A percentile compares a stretch with the other conserved stretches of the same genome.
These are phyloP conservation scores for Masnerella sp. DNA, from an alignment of 2,888 invertebrate species.

Conservation along the genomic window DNA sequence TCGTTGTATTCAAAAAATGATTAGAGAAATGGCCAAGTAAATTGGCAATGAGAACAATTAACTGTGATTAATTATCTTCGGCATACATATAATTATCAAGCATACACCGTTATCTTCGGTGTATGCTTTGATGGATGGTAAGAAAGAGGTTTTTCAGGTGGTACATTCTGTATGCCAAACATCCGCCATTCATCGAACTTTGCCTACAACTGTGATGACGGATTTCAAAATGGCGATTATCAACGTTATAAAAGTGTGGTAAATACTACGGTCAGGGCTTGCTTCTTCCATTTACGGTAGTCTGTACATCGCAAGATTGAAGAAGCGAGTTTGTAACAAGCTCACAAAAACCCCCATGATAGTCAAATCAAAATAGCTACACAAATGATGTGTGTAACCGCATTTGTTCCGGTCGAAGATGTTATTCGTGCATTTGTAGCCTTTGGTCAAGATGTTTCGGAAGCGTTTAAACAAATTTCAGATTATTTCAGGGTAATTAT, in stretches of 20 bases:
- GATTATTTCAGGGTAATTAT: constrained; percentile 14
- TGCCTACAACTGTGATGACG: not conserved
- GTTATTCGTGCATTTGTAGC: not conserved
- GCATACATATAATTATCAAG: no score
- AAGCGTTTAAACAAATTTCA: constrained; percentile 12
- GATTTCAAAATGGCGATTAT: constrained; percentile 10
- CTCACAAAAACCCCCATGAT: not conserved
- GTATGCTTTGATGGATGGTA: constrained; percentile 8
- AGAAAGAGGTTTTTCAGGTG: constrained; percentile 1
- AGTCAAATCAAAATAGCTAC: not conserved
- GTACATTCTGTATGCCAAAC: not conserved
- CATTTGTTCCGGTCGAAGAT: constrained; percentile 6
- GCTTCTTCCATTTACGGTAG: constrained; percentile 8
- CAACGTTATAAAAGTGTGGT: not conserved
- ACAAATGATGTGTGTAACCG: constrained; percentile 11
- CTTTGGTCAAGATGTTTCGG: not conserved
- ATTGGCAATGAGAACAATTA: no score
- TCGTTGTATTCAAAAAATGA: no score
- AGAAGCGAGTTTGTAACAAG: not conserved
- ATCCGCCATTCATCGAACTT: not conserved
- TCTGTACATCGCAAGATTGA: not conserved
- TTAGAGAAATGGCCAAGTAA: no score
- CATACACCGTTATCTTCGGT: no score
- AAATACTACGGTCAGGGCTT: not conserved
- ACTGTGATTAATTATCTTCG: no score